Evolutionary conservation across 2,797 vertebrate genomes (phyloP).

Genomic region (Glyptemys insculpta): DNA sequence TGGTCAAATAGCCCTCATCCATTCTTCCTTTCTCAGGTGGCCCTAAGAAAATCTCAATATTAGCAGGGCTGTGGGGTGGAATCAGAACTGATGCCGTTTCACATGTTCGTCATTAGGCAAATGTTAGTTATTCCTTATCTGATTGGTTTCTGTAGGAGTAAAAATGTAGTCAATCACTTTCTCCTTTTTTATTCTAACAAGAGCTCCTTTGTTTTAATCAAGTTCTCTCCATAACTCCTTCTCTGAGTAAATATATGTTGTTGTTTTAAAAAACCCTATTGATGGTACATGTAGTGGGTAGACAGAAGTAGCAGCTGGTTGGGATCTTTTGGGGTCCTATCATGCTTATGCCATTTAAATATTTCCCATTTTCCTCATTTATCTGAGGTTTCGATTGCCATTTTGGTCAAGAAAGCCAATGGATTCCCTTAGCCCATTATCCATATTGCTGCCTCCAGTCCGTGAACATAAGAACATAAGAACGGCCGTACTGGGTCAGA

Average conservation of each 20-base stretch:
- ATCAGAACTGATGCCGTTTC: constrained; percentile 2
- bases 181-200: not conserved
- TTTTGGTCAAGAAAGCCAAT: not conserved
- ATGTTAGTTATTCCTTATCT: not conserved
- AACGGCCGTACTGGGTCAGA: no score
- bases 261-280: not conserved
- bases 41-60: constrained; percentile 7
- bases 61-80: not conserved
- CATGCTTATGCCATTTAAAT: not conserved
- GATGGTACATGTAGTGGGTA: not conserved
- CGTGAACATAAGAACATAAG: no score
- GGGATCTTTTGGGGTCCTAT: not conserved
- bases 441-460: not conserved
- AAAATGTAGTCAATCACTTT: not conserved
- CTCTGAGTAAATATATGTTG: not conserved
- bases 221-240: not conserved
- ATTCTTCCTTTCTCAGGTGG: constrained; percentile 13
- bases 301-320: not conserved
- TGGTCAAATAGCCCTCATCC: not conserved
- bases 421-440: not conserved
- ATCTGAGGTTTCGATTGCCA: not conserved
- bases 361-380: not conserved
- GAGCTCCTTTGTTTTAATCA: not conserved
- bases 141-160: not conserved
- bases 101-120: not conserved